These are phyloP conservation scores for Phaedon cochleariae DNA, from an alignment of 2,888 invertebrate species.

Conservation along the genomic window DNA sequence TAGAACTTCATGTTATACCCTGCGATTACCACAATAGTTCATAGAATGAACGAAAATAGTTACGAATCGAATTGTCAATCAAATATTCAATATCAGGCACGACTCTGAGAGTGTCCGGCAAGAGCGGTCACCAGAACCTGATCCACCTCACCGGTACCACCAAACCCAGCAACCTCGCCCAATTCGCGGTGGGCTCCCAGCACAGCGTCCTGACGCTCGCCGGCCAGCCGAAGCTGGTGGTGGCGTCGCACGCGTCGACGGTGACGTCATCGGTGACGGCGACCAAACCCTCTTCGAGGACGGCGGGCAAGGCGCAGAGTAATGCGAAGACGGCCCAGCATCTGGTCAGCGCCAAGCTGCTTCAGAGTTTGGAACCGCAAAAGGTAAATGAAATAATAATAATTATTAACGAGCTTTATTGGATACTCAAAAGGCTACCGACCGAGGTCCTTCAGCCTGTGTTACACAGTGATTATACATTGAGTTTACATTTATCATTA, in stretches of 20 bases:
- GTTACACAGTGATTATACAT: too few species aligned
- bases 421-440: too few species aligned
- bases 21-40: too few species aligned
- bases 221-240: conserved; percentile 58
- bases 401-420: too few species aligned
- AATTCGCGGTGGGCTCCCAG: conserved; percentile 65
- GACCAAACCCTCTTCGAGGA: conserved; percentile 42
- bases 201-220: conserved; percentile 61
- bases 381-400: too few species aligned
- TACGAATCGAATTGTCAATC: not conserved
- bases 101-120: conserved; percentile 63
- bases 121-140: conserved; percentile 63
- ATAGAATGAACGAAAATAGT: too few species aligned
- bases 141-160: conserved; percentile 63
- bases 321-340: conserved; percentile 60
- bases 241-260: conserved; percentile 52
- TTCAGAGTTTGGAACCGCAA: conserved; percentile 53
- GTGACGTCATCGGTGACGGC: conserved; percentile 47
- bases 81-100: conserved; percentile 52
- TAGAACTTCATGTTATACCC: too few species aligned
- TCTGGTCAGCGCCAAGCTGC: conserved; percentile 63
- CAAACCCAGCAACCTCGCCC: conserved; percentile 57
- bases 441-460: too few species aligned
- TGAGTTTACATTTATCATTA: too few species aligned
- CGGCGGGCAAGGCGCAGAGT: conserved; percentile 41